Evolutionary conservation across 2,797 vertebrate genomes (phyloP).

Genomic region (Circus cinereus): DNA sequence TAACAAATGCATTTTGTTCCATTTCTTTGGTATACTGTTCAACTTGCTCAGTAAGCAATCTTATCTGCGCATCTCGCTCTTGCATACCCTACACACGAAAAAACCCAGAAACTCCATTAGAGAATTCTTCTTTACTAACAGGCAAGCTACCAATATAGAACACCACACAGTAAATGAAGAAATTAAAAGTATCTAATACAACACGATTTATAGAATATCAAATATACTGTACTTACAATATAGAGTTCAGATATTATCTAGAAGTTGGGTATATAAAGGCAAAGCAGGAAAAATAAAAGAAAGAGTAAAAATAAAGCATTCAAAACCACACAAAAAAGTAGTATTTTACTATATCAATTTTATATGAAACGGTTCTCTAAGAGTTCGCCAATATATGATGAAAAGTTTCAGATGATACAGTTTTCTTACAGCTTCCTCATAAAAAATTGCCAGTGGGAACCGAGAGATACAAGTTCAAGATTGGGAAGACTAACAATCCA

Average conservation of each 20-base stretch:
- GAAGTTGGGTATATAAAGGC: slow-evolving; percentile 32
- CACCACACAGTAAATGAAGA: not conserved
- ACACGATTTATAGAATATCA: not conserved
- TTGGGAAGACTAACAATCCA: not conserved
- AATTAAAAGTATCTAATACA: not conserved
- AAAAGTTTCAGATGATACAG: not conserved
- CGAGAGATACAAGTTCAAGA: not conserved
- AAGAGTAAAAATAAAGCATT: slow-evolving; percentile 6
- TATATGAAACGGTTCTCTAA: not conserved
- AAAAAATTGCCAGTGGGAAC: not conserved
- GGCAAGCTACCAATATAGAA: not conserved
- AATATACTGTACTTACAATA: slow-evolving; percentile 74
- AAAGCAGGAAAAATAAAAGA: slow-evolving; percentile 39
- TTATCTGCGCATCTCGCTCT: slow-evolving; percentile 90
- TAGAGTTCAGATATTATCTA: slow-evolving; percentile 84
- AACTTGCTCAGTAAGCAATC: slow-evolving; percentile 87
- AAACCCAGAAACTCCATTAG: not conserved
- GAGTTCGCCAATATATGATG: not conserved
- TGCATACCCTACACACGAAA: slow-evolving; percentile 82
- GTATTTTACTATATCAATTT: not conserved
- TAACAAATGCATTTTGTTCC: slow-evolving; percentile 85
- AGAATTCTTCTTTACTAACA: not conserved
- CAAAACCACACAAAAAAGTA: not conserved
- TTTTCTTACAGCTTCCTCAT: not conserved
- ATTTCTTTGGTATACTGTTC: slow-evolving; percentile 92